phyloP scores from a whole-genome alignment of 2,113 vertebrate genomes.

The Sialia sialis region DNA sequence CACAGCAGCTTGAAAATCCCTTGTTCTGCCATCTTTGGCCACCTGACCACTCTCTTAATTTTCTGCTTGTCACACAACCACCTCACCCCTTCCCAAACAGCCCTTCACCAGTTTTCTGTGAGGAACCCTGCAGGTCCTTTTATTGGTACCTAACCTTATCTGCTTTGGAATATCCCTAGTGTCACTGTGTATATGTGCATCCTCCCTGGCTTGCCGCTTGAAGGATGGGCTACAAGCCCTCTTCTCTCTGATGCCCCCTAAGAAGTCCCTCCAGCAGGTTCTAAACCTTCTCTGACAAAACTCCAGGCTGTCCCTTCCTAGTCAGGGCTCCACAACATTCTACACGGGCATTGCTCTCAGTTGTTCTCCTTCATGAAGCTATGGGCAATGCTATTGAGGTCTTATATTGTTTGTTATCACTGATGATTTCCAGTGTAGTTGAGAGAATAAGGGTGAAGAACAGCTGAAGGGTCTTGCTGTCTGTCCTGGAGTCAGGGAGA shows the following conservation, averaged over 20 bases:
- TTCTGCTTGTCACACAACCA: neutral
- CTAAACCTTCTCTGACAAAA: neutral
- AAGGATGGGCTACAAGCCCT: neutral
- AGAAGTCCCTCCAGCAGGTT: neutral
- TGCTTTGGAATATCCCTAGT: neutral
- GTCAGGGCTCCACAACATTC: neutral
- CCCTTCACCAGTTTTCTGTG: neutral
- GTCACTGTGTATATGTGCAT: fast-evolving
- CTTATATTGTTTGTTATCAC: neutral
- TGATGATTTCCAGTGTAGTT: neutral
- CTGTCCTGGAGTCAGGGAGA: neutral
- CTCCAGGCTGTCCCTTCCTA: neutral
- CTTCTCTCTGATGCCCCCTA: neutral
- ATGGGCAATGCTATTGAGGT: neutral
- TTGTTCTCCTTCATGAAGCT: neutral
- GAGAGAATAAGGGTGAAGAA: neutral
- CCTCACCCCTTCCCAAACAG: neutral
- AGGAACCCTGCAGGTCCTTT: neutral
- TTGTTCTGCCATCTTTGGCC: neutral
- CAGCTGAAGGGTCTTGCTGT: neutral
- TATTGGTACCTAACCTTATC: neutral
- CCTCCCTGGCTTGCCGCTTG: neutral
- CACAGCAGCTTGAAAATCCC: neutral
- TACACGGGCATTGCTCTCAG: neutral
- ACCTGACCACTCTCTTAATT: neutral